A percentile compares a stretch with the other conserved stretches of the same genome.
These are phyloP conservation scores for Harlomillsia oculata DNA, from an alignment of 1,140 invertebrate genomes.

Conservation along the genomic window DNA sequence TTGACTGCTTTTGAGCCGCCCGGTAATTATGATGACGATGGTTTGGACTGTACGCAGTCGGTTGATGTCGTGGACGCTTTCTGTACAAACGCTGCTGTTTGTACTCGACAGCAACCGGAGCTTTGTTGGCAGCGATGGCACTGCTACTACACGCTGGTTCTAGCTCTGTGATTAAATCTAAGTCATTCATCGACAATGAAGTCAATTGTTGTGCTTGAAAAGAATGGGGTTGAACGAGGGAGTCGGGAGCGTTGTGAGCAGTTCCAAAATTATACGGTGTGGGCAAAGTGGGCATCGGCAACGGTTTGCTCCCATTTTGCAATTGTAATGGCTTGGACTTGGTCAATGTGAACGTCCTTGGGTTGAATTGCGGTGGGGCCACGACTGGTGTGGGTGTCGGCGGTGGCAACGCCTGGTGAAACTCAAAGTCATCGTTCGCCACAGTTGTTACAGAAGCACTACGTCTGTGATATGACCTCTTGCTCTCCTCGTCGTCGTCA, in stretches of 20 bases:
- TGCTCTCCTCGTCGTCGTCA: slow-evolving; percentile 19
- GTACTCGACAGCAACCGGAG: slow-evolving; percentile 12
- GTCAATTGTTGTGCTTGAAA: slow-evolving; percentile 9
- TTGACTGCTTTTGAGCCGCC: not conserved
- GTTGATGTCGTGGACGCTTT: slow-evolving; percentile 7
- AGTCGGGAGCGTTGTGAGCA: not conserved
- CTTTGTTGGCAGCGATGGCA: not conserved
- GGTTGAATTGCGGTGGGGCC: slow-evolving; percentile 3
- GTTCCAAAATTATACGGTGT: not conserved
- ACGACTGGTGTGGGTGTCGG: not conserved
- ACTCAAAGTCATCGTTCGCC: slow-evolving; percentile 42
- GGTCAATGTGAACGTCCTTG: slow-evolving; percentile 4
- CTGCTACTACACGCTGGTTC: not conserved
- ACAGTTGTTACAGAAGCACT: slow-evolving; percentile 39
- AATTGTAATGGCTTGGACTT: slow-evolving; percentile 5
- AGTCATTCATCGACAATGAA: slow-evolving; percentile 31
- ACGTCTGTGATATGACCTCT: slow-evolving; percentile 27
- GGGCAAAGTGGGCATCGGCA: not conserved
- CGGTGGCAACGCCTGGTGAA: slow-evolving; percentile 30
- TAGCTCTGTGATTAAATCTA: slow-evolving; percentile 24
- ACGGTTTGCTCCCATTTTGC: not conserved
- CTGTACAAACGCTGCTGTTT: slow-evolving; percentile 22
- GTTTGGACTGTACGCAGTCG: not conserved
- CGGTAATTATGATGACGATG: not conserved
- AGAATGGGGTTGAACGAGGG: not conserved